Evolutionary conservation across 1,140 invertebrate genomes (phyloP), one percentile per base, ranked within the genome.

Genomic region (Harlomillsia oculata): DNA sequence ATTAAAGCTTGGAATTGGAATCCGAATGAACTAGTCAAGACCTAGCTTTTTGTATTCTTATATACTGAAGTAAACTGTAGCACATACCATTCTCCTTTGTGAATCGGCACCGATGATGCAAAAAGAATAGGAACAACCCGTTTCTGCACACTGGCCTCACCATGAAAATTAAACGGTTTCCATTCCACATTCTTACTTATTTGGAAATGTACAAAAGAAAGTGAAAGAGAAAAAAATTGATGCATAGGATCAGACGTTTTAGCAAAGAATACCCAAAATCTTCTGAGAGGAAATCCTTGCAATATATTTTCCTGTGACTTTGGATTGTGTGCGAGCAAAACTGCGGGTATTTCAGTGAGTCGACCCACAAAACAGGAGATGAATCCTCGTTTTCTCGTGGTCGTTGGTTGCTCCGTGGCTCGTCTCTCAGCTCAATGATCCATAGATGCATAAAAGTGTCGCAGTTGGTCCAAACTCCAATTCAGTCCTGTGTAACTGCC

Each of bases 371-470:
- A 41, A 43, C n/a, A 43, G 16, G 6, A 30, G 20, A 23, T 52
- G 18, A 40, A 37, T 37, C 4, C 29, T 23, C 30, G 25, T 37
- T 36, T 6, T 13, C 23, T 5, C 18, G 6, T 13, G 3, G 20
- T 21, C 39, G 21, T 37, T 40, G 34, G 37, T 45, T 39, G 28
- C 49, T 45, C 30, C 59, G 54, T 61, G 34, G n/a, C n/a, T n/a
- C n/a, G n/a, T n/a, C n/a, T n/a, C n/a, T 57, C 23, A 63, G 59
- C 59, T 62, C 63, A 64, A 64, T 64, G 63, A 64, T 64, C 55
- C 63, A 59, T 64, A 41, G 55, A 43, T 58, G 48, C 59, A 61
- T 64, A 64, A 64, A 64, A 64, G 59, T 64, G 63, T 64, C 59
- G 55, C 48, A 61, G 58, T 58, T 60, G 50, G 60, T 56, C 29